phyloP scores from a whole-genome alignment of 2,797 vertebrate species.

The Lithobates pipiens region DNA sequence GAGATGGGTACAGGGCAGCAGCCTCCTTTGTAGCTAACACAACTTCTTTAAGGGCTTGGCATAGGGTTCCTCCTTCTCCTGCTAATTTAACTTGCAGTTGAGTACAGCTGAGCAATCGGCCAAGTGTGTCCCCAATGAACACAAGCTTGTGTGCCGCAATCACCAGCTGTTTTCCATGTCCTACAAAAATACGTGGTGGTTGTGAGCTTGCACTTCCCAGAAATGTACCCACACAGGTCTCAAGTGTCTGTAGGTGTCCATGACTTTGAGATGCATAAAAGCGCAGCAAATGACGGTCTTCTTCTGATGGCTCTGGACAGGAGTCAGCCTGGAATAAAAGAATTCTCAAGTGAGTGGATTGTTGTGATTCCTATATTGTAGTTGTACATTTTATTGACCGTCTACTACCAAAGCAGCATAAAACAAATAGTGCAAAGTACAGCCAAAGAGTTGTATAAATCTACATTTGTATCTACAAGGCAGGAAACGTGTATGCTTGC shows the following conservation, averaged over 20 bases:
- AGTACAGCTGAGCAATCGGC: slow-evolving; percentile 83
- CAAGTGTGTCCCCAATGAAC: slow-evolving; percentile 91
- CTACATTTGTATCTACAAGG: no score
- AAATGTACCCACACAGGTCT: slow-evolving; percentile 84
- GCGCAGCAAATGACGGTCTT: slow-evolving; percentile 87
- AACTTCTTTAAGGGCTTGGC: slow-evolving; percentile 86
- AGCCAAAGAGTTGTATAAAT: no score
- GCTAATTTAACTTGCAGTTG: slow-evolving; percentile 86
- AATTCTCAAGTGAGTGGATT: not conserved
- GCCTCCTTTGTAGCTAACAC: slow-evolving; percentile 90
- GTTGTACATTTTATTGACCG: no score
- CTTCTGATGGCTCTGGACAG: slow-evolving; percentile 72
- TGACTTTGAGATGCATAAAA: slow-evolving; percentile 91
- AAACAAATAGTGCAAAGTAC: no score
- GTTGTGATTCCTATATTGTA: no score
- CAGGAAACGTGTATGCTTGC: no score
- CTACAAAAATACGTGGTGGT: slow-evolving; percentile 86
- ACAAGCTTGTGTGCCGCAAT: slow-evolving; percentile 92
- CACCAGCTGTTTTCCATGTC: slow-evolving; percentile 87
- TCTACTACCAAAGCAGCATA: no score
- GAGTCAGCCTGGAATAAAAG: slow-evolving; percentile 16
- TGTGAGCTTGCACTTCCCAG: slow-evolving; percentile 85
- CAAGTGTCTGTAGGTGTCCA: slow-evolving; percentile 84
- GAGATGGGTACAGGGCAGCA: slow-evolving; percentile 87
- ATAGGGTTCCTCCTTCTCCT: slow-evolving; percentile 83